A percentile compares a stretch with the other conserved stretches of the same genome.
These are phyloP conservation scores for Leptobrachium ailaonicum DNA, from an alignment of 2,113 vertebrate genomes.

Conservation along the genomic window DNA sequence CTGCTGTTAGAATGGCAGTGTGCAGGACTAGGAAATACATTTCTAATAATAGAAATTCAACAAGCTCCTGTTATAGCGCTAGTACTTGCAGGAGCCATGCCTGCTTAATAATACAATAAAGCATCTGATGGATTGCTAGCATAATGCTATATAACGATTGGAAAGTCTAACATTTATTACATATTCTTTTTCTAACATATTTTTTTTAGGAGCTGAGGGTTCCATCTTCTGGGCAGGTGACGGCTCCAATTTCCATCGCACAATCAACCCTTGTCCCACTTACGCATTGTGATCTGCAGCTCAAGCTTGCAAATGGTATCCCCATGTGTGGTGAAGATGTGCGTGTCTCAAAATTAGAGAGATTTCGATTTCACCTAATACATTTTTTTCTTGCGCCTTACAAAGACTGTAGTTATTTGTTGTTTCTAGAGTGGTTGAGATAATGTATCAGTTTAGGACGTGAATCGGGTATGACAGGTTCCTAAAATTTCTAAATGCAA, in stretches of 20 bases:
- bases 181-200: not conserved
- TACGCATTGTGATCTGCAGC: slow-evolving; percentile 52
- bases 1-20: not conserved
- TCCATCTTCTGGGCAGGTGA: slow-evolving; percentile 51
- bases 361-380: not conserved
- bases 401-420: not conserved
- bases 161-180: not conserved
- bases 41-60: not conserved
- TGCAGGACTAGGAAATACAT: not conserved
- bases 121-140: not conserved
- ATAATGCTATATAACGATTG: not conserved
- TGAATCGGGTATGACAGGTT: no score
- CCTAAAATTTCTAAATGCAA: no score
- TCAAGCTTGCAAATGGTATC: slow-evolving; percentile 26
- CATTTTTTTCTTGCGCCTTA: not conserved
- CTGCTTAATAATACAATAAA: not conserved
- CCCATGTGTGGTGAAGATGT: not conserved
- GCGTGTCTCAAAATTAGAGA: not conserved
- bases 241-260: slow-evolving; percentile 17
- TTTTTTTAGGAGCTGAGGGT: slow-evolving; percentile 73
- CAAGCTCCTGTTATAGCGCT: not conserved
- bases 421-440: not conserved
- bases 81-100: not conserved
- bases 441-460: no score
- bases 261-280: slow-evolving; percentile 43